Evolutionary conservation across 2,888 invertebrate genomes (phyloP).

Genomic region (Sarcophaga caerulescens): DNA sequence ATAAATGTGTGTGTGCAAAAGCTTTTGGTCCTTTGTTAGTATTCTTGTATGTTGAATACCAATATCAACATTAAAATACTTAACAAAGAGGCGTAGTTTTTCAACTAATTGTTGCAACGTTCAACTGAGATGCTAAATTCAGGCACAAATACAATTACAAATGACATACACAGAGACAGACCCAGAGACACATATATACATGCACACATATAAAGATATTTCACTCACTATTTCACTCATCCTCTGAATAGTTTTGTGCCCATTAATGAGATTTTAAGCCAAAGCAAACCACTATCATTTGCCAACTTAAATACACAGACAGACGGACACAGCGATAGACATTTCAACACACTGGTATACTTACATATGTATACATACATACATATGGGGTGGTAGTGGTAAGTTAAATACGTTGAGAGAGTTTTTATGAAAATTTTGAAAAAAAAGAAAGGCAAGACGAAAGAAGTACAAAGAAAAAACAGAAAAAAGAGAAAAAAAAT

Average conservation of each 20-base stretch:
- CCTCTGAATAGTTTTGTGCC: constrained; percentile 36
- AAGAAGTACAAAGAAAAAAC: constrained; percentile 8
- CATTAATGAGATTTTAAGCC: constrained; percentile 68
- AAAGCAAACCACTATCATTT: constrained; percentile 58
- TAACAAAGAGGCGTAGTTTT: constrained; percentile 50
- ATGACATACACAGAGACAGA: neutral
- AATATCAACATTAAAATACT: constrained; percentile 47
- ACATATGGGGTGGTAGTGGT: neutral
- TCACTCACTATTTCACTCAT: neutral
- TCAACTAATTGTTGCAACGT: constrained; percentile 53
- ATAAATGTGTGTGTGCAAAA: neutral
- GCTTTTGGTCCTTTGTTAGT: constrained; percentile 18
- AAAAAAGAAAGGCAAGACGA: constrained; percentile 2
- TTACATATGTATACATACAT: neutral
- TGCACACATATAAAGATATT: neutral
- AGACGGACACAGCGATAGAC: constrained; percentile 1
- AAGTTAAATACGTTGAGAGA: constrained; percentile 38
- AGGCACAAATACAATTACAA: neutral
- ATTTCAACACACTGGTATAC: constrained; percentile 5
- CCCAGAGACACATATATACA: neutral
- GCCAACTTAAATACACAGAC: constrained; percentile 56
- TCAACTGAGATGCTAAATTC: constrained; percentile 5
- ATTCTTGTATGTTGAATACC: constrained; percentile 10
- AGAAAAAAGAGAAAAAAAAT: neutral
- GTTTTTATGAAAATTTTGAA: constrained; percentile 43